Base-by-base conservation (phyloP, 2,113 vertebrate genomes). In the Datnioides undecimradiatus region DNA sequence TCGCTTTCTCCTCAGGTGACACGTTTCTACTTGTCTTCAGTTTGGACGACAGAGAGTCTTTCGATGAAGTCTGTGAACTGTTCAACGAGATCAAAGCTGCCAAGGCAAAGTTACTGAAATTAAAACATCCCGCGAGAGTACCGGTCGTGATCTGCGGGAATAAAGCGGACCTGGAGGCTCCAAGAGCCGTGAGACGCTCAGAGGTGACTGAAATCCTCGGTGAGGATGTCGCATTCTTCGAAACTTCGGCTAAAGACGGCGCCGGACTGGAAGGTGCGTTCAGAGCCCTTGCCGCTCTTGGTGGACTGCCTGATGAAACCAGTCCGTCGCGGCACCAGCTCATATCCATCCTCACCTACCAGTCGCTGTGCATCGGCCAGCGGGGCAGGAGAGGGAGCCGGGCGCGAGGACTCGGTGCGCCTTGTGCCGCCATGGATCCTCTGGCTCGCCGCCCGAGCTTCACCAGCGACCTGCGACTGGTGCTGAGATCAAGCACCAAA, bases 21-120 rank as follows among this genome's bases (percentile, higher is more conserved):
- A 86, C 93, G 5, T 95, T 95, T 45, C 82, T 95, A 46, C 91
- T 95, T 5, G 92, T 94, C 71, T 95, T 95, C 85, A 93, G 93
- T 77, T 46, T 95, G 85, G 90, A 93, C 27, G 91, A 94, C 90
- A 83, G 54, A 33, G 88, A 93, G 3, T 95, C 95, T 52, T 84
- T 95, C 49, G 27, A 60, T 5, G 88, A 95, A 76, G 87, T 87
- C 48, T 76, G 81, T 8, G 76, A 85, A 10, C 80, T 94, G 48
- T 90, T 90, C 67, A 23, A 67, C 14, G 93, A 95, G 80, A 94
- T 95, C 29, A 72, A 84, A 69, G 81, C 59, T 17, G 93, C 94
- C 0, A 95, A 94, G 64, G 75, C 90, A 17, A 94, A 94, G 36
- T 23, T 95, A 2, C 57, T 78, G 9, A 94, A 94, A 60, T 40